phyloP scores from a whole-genome alignment of 2,888 invertebrate genomes.

The Agrochola litura region DNA sequence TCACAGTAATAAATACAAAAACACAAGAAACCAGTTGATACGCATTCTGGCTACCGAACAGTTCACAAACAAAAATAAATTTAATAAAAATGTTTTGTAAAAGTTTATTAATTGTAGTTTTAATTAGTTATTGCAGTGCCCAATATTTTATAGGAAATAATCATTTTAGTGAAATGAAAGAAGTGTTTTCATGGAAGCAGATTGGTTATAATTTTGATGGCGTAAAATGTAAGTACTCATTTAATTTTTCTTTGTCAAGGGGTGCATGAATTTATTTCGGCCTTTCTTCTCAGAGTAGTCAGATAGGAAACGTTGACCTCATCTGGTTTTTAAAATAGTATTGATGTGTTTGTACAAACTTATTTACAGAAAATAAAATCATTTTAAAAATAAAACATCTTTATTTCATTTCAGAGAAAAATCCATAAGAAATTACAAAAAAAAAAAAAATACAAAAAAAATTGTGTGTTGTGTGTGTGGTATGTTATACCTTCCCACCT shows the following conservation, averaged over 20 bases:
- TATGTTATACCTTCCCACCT: too few species aligned
- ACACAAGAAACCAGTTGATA: constrained; percentile 8
- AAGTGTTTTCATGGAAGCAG: constrained; percentile 80
- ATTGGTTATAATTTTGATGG: constrained; percentile 76
- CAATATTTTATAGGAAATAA: constrained; percentile 40
- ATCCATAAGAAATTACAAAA: too few species aligned
- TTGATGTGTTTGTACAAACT: too few species aligned
- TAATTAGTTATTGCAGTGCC: not conserved
- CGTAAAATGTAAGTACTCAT: constrained; percentile 75
- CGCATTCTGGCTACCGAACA: accelerated
- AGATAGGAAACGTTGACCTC: too few species aligned
- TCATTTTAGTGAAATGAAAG: constrained; percentile 51
- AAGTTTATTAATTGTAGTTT: not conserved
- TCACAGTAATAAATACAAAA: not conserved
- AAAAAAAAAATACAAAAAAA: too few species aligned
- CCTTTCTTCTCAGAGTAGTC: too few species aligned
- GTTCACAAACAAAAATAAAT: not conserved
- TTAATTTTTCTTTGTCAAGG: not conserved
- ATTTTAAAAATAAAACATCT: too few species aligned
- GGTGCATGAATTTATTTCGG: too few species aligned
- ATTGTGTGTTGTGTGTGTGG: too few species aligned
- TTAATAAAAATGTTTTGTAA: constrained; percentile 23
- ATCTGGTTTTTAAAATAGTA: too few species aligned
- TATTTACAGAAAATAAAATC: too few species aligned
- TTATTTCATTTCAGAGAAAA: too few species aligned